Evolutionary conservation across 2,888 invertebrate genomes (phyloP).

Genomic region (Cancer borealis): DNA sequence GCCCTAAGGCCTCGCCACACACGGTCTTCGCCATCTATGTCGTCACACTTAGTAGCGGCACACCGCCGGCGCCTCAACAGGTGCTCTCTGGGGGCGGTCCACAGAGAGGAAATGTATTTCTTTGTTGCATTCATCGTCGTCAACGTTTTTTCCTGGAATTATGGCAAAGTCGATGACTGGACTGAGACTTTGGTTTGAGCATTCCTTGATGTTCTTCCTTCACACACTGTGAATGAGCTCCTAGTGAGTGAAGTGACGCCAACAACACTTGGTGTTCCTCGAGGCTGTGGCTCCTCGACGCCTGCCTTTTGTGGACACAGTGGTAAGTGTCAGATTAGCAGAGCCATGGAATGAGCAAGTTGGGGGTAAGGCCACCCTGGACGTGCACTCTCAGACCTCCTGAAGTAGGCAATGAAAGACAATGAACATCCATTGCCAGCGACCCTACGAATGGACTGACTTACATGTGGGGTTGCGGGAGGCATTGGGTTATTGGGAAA

Average conservation of each 20-base stretch:
- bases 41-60: slow-evolving; percentile 5
- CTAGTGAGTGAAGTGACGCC: neutral
- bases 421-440: neutral
- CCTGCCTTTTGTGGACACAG: slow-evolving; percentile 4
- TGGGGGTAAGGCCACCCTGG: neutral
- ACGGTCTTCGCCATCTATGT: neutral
- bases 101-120: neutral
- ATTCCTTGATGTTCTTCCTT: neutral
- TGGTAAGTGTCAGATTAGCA: neutral
- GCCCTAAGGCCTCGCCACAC: neutral
- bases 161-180: neutral
- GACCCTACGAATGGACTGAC: neutral
- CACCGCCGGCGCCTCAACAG: slow-evolving; percentile 14
- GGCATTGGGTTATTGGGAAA: neutral
- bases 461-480: neutral
- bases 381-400: neutral
- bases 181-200: neutral
- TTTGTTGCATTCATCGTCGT: neutral
- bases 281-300: neutral
- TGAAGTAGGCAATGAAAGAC: neutral
- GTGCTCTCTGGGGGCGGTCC: neutral
- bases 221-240: neutral
- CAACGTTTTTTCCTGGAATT: neutral
- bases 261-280: neutral
- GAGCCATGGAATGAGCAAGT: neutral